A percentile compares a stretch with the other conserved stretches of the same genome.
phyloP scores from a whole-genome alignment of 2,888 invertebrate species.

The Cylloceria caligata region DNA sequence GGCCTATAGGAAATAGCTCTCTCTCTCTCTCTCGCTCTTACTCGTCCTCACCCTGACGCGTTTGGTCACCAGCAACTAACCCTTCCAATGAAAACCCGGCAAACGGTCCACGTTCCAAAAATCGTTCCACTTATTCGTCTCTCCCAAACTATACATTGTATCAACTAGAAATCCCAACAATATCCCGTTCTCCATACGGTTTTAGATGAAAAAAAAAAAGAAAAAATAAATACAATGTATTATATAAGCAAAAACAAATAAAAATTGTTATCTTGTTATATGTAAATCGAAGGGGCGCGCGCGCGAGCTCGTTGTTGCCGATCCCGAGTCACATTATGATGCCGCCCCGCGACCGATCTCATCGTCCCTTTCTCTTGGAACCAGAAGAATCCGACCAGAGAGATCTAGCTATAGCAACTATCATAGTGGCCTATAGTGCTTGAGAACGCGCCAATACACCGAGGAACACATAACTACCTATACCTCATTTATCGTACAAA shows the following conservation, averaged over 20 bases:
- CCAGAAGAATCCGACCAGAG: conserved; percentile 57
- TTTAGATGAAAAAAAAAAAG: conserved; percentile 78
- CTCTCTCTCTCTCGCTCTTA: conserved; percentile 65
- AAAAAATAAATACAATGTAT: conserved; percentile 77
- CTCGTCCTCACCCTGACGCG: conserved; percentile 68
- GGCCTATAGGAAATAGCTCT: conserved; percentile 77
- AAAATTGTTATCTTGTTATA: conserved; percentile 82
- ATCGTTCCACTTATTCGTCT: background rate
- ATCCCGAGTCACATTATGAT: conserved; percentile 71
- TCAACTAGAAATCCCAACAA: conserved; percentile 1
- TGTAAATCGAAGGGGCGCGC: conserved; percentile 78
- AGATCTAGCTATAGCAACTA: background rate
- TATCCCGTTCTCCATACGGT: conserved; percentile 68
- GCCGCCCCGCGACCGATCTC: conserved; percentile 68
- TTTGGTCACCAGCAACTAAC: conserved; percentile 68
- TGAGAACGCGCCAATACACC: background rate
- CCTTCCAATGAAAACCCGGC: conserved; percentile 66
- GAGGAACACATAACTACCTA: conserved; percentile 15
- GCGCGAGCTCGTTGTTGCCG: conserved; percentile 60
- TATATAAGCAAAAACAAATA: conserved; percentile 79
- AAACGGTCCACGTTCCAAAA: conserved; percentile 16
- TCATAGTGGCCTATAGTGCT: background rate
- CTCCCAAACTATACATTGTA: background rate
- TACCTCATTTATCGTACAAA: conserved; percentile 10
- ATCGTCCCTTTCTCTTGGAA: conserved; percentile 49